Evolutionary conservation across 1,140 invertebrate genomes (phyloP).

Genomic region (Onthophagus taurus): DNA sequence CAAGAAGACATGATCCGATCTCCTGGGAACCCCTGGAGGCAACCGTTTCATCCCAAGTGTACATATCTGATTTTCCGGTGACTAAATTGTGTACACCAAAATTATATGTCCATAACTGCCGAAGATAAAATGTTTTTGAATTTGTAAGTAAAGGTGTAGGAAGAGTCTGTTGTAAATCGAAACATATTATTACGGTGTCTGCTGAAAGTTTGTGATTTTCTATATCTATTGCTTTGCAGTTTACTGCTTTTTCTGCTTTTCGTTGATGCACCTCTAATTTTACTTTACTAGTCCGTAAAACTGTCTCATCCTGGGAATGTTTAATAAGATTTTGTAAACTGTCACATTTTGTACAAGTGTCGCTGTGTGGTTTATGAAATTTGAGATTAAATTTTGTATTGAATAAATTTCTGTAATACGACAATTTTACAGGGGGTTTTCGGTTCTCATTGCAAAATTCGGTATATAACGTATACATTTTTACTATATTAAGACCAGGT

Average conservation of each 20-base stretch:
- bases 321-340: conserved; percentile 16
- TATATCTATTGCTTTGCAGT: conserved; percentile 12
- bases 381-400: conserved; percentile 10
- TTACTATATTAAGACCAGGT: conserved; percentile 11
- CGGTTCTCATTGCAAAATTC: conserved; percentile 4
- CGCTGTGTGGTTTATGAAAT: conserved; percentile 5
- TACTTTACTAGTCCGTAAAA: not conserved
- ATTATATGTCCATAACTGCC: conserved; percentile 15
- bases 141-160: conserved; percentile 14
- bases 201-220: conserved; percentile 7
- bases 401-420: conserved; percentile 11
- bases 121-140: conserved; percentile 16
- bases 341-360: conserved; percentile 13
- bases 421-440: conserved; percentile 4
- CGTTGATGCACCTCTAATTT: conserved; percentile 13
- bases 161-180: conserved; percentile 18
- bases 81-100: conserved; percentile 14
- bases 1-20: conserved; percentile 11
- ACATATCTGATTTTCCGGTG: conserved; percentile 13
- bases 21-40: conserved; percentile 15
- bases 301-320: conserved; percentile 8
- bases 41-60: conserved; percentile 18
- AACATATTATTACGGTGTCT: conserved; percentile 3
- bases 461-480: conserved; percentile 15
- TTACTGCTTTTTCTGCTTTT: conserved; percentile 11